phyloP scores from a whole-genome alignment of 2,797 vertebrate species.

The Catamblyrhynchus diadema region DNA sequence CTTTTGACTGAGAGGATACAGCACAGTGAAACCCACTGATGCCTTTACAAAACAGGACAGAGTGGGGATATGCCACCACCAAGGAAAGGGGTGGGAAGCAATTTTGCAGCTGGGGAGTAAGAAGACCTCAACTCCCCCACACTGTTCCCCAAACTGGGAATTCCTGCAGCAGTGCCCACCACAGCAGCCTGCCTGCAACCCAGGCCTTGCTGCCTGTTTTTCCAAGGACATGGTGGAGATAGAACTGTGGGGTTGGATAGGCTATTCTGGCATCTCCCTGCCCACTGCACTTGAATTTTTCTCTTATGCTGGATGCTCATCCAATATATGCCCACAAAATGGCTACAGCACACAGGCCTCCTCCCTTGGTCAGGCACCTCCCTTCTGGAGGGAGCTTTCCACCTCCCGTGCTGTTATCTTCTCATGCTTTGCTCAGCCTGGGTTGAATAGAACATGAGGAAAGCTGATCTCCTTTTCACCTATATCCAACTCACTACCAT shows the following conservation, averaged over 20 bases:
- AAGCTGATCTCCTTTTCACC: background rate
- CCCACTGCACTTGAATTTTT: background rate
- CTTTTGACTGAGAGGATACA: background rate
- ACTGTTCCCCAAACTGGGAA: background rate
- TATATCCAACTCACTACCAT: background rate
- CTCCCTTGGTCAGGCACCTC: background rate
- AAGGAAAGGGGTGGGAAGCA: background rate
- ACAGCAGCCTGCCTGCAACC: background rate
- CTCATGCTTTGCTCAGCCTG: background rate
- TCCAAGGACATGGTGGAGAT: background rate
- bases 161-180: fast-evolving
- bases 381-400: background rate
- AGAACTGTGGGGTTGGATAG: background rate
- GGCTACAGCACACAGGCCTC: fast-evolving
- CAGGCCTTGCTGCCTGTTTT: background rate
- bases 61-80: fast-evolving
- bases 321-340: background rate
- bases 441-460: background rate
- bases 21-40: background rate
- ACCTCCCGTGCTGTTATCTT: background rate
- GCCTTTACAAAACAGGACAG: background rate
- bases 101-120: background rate
- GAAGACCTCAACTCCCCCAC: fast-evolving
- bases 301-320: background rate
- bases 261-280: background rate